phyloP scores from a whole-genome alignment of 2,113 vertebrate genomes.

The Oplegnathus fasciatus region DNA sequence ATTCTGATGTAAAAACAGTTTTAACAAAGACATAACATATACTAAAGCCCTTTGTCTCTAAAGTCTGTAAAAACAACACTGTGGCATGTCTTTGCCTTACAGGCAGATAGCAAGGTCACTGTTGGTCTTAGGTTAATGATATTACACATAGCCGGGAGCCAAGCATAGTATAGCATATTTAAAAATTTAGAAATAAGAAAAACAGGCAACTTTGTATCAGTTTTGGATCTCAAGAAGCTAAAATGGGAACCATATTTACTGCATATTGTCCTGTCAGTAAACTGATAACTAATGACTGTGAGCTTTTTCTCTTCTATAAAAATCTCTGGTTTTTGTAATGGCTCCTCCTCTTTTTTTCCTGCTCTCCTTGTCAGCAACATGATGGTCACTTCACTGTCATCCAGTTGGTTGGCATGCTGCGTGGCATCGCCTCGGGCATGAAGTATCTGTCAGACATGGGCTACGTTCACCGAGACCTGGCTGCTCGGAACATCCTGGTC shows the following conservation, averaged over 20 bases:
- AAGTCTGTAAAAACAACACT: not conserved
- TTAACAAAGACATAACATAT: not conserved
- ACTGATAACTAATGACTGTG: not conserved
- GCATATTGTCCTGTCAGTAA: slow-evolving; percentile 31
- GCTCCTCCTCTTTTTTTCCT: slow-evolving; percentile 11
- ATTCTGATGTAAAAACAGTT: slow-evolving; percentile 29
- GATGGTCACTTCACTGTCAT: slow-evolving; percentile 98
- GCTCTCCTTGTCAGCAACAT: slow-evolving; percentile 74
- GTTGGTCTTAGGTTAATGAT: not conserved
- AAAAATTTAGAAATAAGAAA: not conserved
- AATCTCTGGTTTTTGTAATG: not conserved
- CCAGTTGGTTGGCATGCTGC: slow-evolving; percentile 98
- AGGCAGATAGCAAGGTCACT: not conserved
- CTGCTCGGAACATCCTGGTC: slow-evolving; percentile 96
- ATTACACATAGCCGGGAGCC: not conserved
- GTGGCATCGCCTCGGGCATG: slow-evolving; percentile 97
- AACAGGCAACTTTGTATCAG: not conserved
- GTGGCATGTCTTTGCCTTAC: slow-evolving; percentile 6
- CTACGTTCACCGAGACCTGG: slow-evolving; percentile 96
- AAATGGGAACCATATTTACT: not conserved
- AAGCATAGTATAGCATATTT: not conserved
- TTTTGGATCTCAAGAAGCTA: not conserved
- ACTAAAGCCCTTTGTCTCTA: not conserved
- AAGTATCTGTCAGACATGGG: slow-evolving; percentile 99
- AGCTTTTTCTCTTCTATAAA: not conserved